Conservation (phyloP, 2,797 vertebrate genomes). For the Sciurus vulgaris region DNA sequence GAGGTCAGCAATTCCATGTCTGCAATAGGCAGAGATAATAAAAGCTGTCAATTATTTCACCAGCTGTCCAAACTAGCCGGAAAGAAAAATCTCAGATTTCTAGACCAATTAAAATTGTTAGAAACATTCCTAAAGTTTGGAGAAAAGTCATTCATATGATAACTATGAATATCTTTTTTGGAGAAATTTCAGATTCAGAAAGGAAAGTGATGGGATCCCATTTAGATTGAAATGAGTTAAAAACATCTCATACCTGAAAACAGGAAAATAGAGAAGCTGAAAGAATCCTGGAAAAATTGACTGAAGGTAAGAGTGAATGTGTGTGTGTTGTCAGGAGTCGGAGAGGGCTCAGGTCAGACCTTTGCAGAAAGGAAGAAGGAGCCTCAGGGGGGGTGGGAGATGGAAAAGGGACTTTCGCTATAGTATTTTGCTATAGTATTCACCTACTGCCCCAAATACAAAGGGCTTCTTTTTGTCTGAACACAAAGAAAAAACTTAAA, state of each 20-base stretch:
- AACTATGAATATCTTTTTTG: neutral
- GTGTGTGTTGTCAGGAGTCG: fast-evolving
- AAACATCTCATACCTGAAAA: neutral
- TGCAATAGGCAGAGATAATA: neutral
- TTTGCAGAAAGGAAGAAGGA: neutral
- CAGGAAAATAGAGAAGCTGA: neutral
- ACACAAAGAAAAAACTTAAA: neutral
- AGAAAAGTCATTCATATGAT: neutral
- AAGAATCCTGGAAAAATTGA: neutral
- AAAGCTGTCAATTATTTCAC: neutral
- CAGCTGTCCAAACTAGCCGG: neutral
- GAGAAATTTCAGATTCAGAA: neutral
- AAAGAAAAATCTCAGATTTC: neutral
- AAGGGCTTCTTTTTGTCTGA: neutral
- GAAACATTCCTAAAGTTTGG: neutral
- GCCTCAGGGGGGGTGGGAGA: neutral
- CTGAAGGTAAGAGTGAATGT: neutral
- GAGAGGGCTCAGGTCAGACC: fast-evolving
- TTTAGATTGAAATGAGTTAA: neutral
- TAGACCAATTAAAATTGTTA: neutral
- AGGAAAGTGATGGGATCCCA: neutral
- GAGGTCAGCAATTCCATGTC: neutral
- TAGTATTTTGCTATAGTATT: neutral
- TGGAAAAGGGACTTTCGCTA: neutral
- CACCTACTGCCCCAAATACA: neutral